phyloP scores from a whole-genome alignment of 2,888 invertebrate species.

The Nesidiocoris tenuis region DNA sequence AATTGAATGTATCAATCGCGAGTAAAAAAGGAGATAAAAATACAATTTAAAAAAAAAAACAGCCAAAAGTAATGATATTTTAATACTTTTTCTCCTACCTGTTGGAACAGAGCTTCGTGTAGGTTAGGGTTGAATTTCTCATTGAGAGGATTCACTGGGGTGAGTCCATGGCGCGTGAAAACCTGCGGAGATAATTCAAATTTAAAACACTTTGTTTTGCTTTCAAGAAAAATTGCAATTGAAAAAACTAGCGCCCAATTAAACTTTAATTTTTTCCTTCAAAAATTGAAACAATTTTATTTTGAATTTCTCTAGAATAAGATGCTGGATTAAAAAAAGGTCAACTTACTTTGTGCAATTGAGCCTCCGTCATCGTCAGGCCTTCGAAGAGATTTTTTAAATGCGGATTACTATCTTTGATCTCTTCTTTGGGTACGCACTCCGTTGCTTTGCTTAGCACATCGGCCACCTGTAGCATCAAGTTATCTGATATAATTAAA shows the following conservation, averaged over 20 bases:
- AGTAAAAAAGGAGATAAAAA: too few species aligned
- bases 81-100: conserved; percentile 59
- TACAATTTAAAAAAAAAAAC: too few species aligned
- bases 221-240: too few species aligned
- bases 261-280: too few species aligned
- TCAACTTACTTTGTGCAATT: conserved; percentile 64
- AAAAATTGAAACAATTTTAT: too few species aligned
- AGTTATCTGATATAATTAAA: neutral
- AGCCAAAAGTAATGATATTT: too few species aligned
- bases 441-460: conserved; percentile 83
- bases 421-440: conserved; percentile 78
- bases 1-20: too few species aligned
- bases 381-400: conserved; percentile 85
- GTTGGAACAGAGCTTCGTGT: conserved; percentile 95
- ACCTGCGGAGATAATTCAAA: conserved; percentile 60
- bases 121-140: conserved; percentile 95
- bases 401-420: conserved; percentile 69
- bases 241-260: too few species aligned
- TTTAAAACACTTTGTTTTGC: too few species aligned
- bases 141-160: conserved; percentile 81
- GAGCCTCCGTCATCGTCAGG: conserved; percentile 81
- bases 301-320: neutral
- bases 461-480: conserved; percentile 66
- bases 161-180: conserved; percentile 87
- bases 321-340: neutral